A percentile compares a stretch with the other conserved stretches of the same genome.
Conservation (phyloP, 2,797 vertebrate genomes). For the Pogonophryne albipinna region DNA sequence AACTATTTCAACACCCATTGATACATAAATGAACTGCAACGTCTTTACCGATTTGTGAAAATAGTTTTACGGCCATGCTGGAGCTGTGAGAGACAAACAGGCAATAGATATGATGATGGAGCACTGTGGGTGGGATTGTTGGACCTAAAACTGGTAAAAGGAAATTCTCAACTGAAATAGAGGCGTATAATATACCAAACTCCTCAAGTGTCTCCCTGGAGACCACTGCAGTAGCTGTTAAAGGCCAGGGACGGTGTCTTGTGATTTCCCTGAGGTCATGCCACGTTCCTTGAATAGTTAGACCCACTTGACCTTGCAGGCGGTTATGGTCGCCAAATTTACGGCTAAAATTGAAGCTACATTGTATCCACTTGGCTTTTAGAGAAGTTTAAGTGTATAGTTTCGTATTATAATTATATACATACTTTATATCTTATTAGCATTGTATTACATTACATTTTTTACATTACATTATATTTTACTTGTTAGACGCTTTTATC, state of each 20-base stretch:
- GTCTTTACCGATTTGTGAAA: background rate
- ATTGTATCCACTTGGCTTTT: background rate
- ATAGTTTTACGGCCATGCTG: background rate
- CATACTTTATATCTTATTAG: background rate
- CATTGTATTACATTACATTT: slow-evolving; percentile 2
- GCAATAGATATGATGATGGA: slow-evolving; percentile 3
- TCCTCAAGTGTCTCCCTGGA: slow-evolving; percentile 41
- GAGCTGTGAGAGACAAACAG: background rate
- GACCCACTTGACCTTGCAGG: slow-evolving; percentile 26
- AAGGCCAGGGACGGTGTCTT: slow-evolving; percentile 79
- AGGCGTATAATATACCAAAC: slow-evolving; percentile 55
- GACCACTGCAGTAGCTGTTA: slow-evolving; percentile 54
- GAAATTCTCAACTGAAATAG: slow-evolving; percentile 74
- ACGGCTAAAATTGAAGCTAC: slow-evolving; percentile 16
- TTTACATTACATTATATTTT: background rate
- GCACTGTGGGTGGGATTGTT: slow-evolving; percentile 47
- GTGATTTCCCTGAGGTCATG: slow-evolving; percentile 68
- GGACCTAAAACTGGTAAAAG: slow-evolving; percentile 64
- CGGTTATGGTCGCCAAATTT: slow-evolving; percentile 30
- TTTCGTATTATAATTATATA: too few relatives aligned
- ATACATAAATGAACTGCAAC: background rate
- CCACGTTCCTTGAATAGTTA: slow-evolving; percentile 76
- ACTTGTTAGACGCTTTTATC: too few relatives aligned
- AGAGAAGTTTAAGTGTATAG: background rate
- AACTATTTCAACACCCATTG: background rate